Conservation (phyloP, 2,113 vertebrate species). For the Oncorhynchus masou region DNA sequence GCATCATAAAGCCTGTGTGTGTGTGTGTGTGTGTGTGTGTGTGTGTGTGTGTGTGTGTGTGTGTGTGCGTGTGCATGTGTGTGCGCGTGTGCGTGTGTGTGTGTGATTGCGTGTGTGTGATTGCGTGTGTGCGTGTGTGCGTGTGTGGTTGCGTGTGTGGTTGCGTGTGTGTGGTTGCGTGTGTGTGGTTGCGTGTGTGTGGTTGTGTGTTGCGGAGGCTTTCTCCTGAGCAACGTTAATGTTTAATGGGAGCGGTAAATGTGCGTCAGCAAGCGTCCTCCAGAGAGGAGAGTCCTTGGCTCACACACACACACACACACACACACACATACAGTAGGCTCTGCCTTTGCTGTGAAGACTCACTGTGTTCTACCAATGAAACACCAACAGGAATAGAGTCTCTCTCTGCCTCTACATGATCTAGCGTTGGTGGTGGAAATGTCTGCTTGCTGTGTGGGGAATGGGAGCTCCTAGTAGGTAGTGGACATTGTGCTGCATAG, state of each 20-base stretch:
- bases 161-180: background rate
- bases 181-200: constrained; percentile 1
- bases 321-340: background rate
- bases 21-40: no score
- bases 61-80: no score
- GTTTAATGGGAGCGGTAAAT: constrained; percentile 18
- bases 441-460: no score
- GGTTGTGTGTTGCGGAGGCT: background rate
- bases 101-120: background rate
- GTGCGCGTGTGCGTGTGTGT: background rate
- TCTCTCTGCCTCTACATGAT: no score
- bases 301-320: background rate
- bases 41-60: no score
- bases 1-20: no score
- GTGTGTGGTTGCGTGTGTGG: constrained; percentile 1
- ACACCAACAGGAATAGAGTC: no score
- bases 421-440: no score
- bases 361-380: background rate
- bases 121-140: no score
- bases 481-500: no score
- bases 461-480: no score
- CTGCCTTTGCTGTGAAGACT: no score
- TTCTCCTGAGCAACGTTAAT: constrained; percentile 15
- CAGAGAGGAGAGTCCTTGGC: constrained; percentile 18
- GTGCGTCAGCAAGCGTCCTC: constrained; percentile 19